Percentiles rank a stretch among this genome's conserved stretches.
Evolutionary conservation across 2,888 invertebrate species (phyloP).

Genomic region (Tetheella fluctuosa): DNA sequence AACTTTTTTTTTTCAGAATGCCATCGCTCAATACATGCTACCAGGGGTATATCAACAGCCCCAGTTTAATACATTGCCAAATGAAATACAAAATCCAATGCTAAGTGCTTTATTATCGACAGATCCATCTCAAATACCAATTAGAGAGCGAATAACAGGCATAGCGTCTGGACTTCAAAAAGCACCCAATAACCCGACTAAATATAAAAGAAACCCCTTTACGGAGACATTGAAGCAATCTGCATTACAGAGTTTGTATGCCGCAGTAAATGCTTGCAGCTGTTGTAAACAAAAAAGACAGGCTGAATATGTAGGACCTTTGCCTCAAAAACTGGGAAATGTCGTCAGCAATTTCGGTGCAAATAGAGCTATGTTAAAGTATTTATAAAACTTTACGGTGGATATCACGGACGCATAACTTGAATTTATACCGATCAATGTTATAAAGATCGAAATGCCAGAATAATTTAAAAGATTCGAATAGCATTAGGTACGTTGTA

Average conservation of each 20-base stretch:
- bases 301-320: constrained; percentile 18
- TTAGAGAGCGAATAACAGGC: constrained; percentile 39
- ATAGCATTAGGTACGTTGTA: too few relatives aligned
- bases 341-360: constrained; percentile 22
- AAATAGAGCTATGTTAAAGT: constrained; percentile 16
- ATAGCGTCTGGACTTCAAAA: constrained; percentile 42
- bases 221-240: constrained; percentile 50
- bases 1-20: neutral
- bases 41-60: constrained; percentile 6
- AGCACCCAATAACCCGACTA: constrained; percentile 27
- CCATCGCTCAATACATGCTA: neutral
- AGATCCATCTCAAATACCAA: constrained; percentile 28
- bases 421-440: too few relatives aligned
- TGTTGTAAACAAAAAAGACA: constrained; percentile 5
- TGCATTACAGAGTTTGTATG: constrained; percentile 48
- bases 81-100: constrained; percentile 9
- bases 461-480: too few relatives aligned
- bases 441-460: too few relatives aligned
- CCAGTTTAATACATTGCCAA: constrained; percentile 7
- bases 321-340: constrained; percentile 22
- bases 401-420: neutral
- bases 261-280: constrained; percentile 41
- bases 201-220: constrained; percentile 39
- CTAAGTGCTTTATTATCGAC: constrained; percentile 22
- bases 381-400: neutral